A percentile compares a stretch with the other conserved stretches of the same genome.
These are phyloP conservation scores for Sarcophilus harrisii DNA, from an alignment of 2,797 vertebrate species.

Conservation along the genomic window DNA sequence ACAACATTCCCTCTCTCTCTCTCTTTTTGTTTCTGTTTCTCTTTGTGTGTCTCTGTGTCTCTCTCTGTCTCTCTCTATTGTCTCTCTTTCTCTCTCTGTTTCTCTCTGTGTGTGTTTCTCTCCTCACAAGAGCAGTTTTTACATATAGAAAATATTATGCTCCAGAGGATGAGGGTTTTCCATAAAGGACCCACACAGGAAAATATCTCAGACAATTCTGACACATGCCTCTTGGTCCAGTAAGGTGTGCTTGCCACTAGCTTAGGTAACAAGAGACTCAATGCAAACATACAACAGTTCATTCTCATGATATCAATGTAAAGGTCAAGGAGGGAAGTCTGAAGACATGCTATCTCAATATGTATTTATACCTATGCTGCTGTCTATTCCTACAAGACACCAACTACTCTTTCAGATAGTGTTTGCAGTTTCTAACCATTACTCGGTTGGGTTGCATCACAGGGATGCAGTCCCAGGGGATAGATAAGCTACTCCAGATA, in stretches of 20 bases:
- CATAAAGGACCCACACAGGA: constrained; percentile 83
- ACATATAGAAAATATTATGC: constrained; percentile 91
- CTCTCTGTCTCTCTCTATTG: no score
- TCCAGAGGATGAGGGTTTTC: constrained; percentile 84
- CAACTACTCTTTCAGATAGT: neutral
- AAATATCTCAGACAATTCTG: constrained; percentile 81
- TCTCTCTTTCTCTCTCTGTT: no score
- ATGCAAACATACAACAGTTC: constrained; percentile 88
- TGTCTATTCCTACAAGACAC: neutral
- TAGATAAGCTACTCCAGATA: constrained; percentile 77
- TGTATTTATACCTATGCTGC: neutral
- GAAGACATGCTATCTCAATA: constrained; percentile 47
- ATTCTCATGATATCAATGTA: constrained; percentile 61
- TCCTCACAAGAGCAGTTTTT: constrained; percentile 86
- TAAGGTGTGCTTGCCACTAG: constrained; percentile 79
- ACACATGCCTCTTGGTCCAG: constrained; percentile 84
- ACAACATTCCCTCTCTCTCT: constrained; percentile 71
- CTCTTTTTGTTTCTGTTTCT: constrained; percentile 6
- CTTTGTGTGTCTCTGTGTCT: no score
- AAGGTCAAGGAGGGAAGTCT: constrained; percentile 62
- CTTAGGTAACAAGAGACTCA: constrained; percentile 86
- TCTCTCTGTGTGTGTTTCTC: constrained; percentile 57
- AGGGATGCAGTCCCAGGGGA: constrained; percentile 59
- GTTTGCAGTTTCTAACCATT: constrained; percentile 56
- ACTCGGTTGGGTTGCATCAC: constrained; percentile 66